These are phyloP conservation scores for Apis mellifera DNA, from an alignment of 1,140 invertebrate genomes.

Conservation along the genomic window DNA sequence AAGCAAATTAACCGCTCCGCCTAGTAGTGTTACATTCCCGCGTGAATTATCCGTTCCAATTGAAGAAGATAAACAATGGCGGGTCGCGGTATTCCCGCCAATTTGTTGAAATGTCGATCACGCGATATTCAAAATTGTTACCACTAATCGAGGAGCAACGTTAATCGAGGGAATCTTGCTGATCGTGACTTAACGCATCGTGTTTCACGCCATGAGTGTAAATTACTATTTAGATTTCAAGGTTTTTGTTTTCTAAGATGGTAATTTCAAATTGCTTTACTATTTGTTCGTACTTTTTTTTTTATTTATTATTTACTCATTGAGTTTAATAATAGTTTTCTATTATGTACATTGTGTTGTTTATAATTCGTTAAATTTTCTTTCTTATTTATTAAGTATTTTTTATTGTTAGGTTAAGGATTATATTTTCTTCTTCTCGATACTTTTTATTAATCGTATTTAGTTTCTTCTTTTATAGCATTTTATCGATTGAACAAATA, in stretches of 20 bases:
- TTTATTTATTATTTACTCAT: background rate
- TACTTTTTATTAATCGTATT: background rate
- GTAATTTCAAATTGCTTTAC: background rate
- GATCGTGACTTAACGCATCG: background rate
- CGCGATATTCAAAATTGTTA: constrained; percentile 2
- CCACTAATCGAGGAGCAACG: background rate
- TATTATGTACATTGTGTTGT: background rate
- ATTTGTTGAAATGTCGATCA: constrained; percentile 27
- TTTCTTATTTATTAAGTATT: background rate
- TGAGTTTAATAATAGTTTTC: background rate
- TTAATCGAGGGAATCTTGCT: background rate
- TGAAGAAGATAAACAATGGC: constrained; percentile 30
- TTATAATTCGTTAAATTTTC: background rate
- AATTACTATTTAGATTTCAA: background rate
- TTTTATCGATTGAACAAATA: background rate
- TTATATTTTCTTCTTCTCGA: background rate
- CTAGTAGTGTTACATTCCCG: constrained; percentile 5
- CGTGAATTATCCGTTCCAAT: constrained; percentile 50
- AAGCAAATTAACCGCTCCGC: constrained; percentile 55
- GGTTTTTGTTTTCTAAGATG: too few relatives aligned
- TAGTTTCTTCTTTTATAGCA: background rate
- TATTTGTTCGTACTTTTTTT: background rate
- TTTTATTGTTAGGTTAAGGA: background rate
- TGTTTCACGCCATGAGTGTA: too few relatives aligned
- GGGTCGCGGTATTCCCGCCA: constrained; percentile 22